Conservation (phyloP, 1,140 invertebrate genomes). For the Scylla paramamosain region DNA sequence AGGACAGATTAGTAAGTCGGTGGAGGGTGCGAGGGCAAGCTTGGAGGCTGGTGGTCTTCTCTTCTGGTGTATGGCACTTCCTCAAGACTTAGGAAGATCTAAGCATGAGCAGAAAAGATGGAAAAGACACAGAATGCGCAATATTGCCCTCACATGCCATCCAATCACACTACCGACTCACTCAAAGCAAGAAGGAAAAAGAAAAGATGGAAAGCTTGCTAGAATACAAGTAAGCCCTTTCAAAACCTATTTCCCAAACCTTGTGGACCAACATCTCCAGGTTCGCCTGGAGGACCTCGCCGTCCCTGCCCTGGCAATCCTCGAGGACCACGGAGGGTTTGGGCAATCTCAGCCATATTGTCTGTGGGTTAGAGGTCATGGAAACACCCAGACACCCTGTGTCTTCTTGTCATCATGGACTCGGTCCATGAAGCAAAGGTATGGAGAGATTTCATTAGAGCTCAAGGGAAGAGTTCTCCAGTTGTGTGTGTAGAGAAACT, state of each 20-base stretch:
- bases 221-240: not conserved
- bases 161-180: not conserved
- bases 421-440: too few species aligned
- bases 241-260: constrained; percentile 55
- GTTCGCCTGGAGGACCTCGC: constrained; percentile 74
- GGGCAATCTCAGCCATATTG: constrained; percentile 74
- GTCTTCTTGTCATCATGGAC: too few species aligned
- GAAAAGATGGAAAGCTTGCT: not conserved
- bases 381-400: not conserved
- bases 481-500: too few species aligned
- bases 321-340: constrained; percentile 72
- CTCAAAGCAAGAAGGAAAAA: not conserved
- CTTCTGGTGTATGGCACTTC: not conserved
- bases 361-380: constrained; percentile 53
- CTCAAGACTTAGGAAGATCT: not conserved
- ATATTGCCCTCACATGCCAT: not conserved
- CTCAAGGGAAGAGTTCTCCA: too few species aligned
- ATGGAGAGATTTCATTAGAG: too few species aligned
- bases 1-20: not conserved
- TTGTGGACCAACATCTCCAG: constrained; percentile 70
- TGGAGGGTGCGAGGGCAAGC: not conserved
- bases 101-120: not conserved
- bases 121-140: not conserved
- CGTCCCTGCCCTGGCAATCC: constrained; percentile 66
- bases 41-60: not conserved